phyloP scores from a whole-genome alignment of 2,888 invertebrate species.

The Andrena bicolor region DNA sequence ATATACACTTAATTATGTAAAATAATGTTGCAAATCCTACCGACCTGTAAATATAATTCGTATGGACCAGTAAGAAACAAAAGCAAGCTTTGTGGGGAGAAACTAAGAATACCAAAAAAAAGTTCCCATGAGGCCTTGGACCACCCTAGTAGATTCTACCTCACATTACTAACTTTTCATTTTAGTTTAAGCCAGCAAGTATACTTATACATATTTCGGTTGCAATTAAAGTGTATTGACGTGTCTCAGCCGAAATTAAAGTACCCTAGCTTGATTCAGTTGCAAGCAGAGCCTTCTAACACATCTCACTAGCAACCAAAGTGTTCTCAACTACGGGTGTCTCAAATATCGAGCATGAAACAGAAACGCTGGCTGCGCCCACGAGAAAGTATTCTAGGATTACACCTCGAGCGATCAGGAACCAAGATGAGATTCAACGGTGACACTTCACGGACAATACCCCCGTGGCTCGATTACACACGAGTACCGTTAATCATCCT shows the following conservation, averaged over 20 bases:
- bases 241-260: neutral
- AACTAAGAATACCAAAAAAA: too few relatives aligned
- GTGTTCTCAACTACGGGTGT: neutral
- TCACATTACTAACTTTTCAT: too few relatives aligned
- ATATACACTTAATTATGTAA: too few relatives aligned
- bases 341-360: neutral
- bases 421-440: slow-evolving; percentile 60
- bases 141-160: too few relatives aligned
- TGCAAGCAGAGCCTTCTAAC: neutral
- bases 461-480: slow-evolving; percentile 65
- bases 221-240: neutral
- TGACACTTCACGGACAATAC: slow-evolving; percentile 70
- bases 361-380: slow-evolving; percentile 1
- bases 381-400: slow-evolving; percentile 38
- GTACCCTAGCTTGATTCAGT: neutral
- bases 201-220: neutral
- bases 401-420: slow-evolving; percentile 35
- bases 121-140: too few relatives aligned
- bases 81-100: too few relatives aligned
- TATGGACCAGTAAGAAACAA: too few relatives aligned
- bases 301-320: neutral
- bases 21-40: too few relatives aligned
- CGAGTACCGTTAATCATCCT: slow-evolving; percentile 73
- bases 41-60: too few relatives aligned
- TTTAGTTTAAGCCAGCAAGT: too few relatives aligned